Percentiles rank a stretch among this genome's conserved stretches.
Evolutionary conservation across 2,113 vertebrate genomes (phyloP).

Genomic region (Recurvirostra avosetta): DNA sequence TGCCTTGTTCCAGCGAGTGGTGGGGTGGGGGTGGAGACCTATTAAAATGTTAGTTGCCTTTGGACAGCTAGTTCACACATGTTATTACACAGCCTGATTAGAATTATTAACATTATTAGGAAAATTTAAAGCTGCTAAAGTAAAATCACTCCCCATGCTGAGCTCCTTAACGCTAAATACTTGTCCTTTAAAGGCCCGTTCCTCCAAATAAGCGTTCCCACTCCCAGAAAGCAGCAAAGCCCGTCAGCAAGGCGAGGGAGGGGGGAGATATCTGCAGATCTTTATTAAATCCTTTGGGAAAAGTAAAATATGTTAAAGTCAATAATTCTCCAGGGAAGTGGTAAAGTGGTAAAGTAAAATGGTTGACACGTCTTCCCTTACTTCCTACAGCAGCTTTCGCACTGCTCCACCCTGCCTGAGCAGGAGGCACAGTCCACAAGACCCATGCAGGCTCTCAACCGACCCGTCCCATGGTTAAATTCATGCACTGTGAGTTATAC

Average conservation of each 20-base stretch:
- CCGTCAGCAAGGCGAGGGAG: not conserved
- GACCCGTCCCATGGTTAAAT: not conserved
- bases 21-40: not conserved
- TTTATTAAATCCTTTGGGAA: not conserved
- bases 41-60: not conserved
- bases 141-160: not conserved
- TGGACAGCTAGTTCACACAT: not conserved
- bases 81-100: not conserved
- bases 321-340: not conserved
- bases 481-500: not conserved
- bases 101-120: not conserved
- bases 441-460: not conserved
- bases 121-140: not conserved
- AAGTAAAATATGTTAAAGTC: not conserved
- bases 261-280: rapidly evolving
- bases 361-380: not conserved
- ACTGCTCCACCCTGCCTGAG: not conserved
- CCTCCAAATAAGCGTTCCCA: not conserved
- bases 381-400: not conserved
- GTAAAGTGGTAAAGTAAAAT: not conserved
- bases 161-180: not conserved
- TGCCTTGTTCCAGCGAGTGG: not conserved
- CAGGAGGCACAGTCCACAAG: not conserved
- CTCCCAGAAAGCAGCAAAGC: not conserved
- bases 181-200: not conserved